A percentile compares a stretch with the other conserved stretches of the same genome.
Evolutionary conservation across 1,140 invertebrate species (phyloP).

Genomic region (Lepidotrigona ventralis): DNA sequence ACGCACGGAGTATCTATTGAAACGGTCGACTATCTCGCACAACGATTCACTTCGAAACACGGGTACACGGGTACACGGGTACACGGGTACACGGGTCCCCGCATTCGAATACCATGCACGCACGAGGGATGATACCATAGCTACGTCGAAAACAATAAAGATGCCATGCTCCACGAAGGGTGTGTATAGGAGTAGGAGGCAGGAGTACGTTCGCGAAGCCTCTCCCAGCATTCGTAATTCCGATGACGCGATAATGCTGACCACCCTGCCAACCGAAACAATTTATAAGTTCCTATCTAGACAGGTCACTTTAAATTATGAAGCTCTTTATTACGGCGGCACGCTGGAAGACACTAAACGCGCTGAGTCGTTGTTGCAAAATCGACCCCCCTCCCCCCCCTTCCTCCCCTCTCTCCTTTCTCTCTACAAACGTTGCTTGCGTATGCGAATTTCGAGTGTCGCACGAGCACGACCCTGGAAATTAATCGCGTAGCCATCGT

Average conservation of each 20-base stretch:
- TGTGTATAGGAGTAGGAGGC: constrained; percentile 14
- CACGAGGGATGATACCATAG: constrained; percentile 56
- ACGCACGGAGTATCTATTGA: constrained; percentile 11
- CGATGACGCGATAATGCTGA: constrained; percentile 73
- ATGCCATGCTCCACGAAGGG: constrained; percentile 41
- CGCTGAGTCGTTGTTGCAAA: constrained; percentile 44
- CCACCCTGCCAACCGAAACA: constrained; percentile 68
- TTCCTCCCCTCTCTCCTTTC: no score
- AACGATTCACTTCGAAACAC: constrained; percentile 17
- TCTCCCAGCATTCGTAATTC: constrained; percentile 65
- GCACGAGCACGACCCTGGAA: constrained; percentile 24
- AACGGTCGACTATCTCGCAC: constrained; percentile 16
- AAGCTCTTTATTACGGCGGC: constrained; percentile 71
- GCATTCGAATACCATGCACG: constrained; percentile 64
- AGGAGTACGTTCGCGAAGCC: constrained; percentile 26
- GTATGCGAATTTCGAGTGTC: constrained; percentile 46
- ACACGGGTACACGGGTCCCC: constrained; percentile 1
- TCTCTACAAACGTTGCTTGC: constrained; percentile 28
- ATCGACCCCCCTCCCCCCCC: not conserved
- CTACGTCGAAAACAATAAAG: constrained; percentile 69
- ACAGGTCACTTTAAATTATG: constrained; percentile 73
- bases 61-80: not conserved
- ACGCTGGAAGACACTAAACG: constrained; percentile 29
- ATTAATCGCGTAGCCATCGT: constrained; percentile 57
- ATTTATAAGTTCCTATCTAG: constrained; percentile 74